These are phyloP conservation scores for Stomatorhinus ivindoensis DNA, from an alignment of 2,113 vertebrate genomes.

Conservation along the genomic window DNA sequence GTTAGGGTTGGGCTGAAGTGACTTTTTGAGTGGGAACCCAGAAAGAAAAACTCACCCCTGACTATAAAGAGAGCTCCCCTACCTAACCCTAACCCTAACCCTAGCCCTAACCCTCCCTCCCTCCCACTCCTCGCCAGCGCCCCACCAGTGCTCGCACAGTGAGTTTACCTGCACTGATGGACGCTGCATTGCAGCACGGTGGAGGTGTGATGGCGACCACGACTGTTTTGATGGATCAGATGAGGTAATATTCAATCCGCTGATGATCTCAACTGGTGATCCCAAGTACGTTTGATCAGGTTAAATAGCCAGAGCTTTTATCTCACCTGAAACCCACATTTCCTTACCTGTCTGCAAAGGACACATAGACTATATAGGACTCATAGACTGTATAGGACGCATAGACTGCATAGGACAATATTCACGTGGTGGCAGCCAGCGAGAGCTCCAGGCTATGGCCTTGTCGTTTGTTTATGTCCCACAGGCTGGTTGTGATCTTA, in stretches of 20 bases:
- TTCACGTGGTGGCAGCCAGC: neutral
- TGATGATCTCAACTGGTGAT: neutral
- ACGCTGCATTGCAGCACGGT: constrained; percentile 89
- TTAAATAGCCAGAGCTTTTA: neutral
- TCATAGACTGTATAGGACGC: no score
- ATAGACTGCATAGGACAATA: neutral
- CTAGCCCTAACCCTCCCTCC: neutral
- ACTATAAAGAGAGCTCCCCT: neutral
- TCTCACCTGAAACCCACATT: neutral
- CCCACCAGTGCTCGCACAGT: constrained; percentile 87
- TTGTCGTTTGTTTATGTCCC: neutral
- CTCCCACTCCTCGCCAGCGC: constrained; percentile 44
- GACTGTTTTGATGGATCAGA: constrained; percentile 93
- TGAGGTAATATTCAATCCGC: constrained; percentile 61
- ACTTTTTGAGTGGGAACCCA: neutral
- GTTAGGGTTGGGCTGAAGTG: neutral
- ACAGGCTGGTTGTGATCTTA: constrained; percentile 82
- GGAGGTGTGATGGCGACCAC: constrained; percentile 95
- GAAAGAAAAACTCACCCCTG: neutral
- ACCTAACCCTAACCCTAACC: neutral
- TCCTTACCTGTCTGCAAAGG: neutral
- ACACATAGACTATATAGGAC: no score
- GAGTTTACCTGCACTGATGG: constrained; percentile 91
- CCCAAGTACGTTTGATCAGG: neutral
- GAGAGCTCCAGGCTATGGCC: neutral